Base-by-base conservation (phyloP, 2,888 invertebrate species). In the Beris chalybata region DNA sequence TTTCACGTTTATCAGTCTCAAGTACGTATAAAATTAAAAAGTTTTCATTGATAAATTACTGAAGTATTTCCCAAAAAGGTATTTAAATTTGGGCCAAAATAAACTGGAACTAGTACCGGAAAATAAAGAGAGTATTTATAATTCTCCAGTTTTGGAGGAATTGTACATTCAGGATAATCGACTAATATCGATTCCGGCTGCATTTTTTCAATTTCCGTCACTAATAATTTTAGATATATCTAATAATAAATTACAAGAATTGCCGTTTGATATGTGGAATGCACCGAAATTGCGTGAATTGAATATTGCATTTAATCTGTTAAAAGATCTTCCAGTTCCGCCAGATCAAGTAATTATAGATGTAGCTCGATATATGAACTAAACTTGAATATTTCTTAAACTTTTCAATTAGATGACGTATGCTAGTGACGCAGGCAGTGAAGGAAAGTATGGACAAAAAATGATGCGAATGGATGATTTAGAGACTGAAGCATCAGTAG, bases 141-240 rank as follows among this genome's bases (percentile, higher is more conserved):
- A 85, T 5, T 90, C 91, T 73, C 92, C 93, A 0, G 88, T 90
- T 53, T 80, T 97, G 65, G 95, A 96, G 75, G 97, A 97, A 76
- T 80, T 98, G 38, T 93, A 93, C 75, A 77, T 98, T n/a, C 92
- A 93, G 83, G 93, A 97, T 78, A 96, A 96, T 80, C 86, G 93
- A 3, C 81, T 99, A 44, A 92, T 92, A 71, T 84, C 85, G 63
- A 80, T 98, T 11, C 95, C 97, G 0, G 85, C 89, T 3, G 89
- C 89, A 64, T 82, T 97, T 32, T 96, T 97, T 83, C 84, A 86
- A 5, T 83, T 97, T 63, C 92, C 94, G 0, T 82, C 87, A 0
- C 82, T 97, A 47, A 83, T 86, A 11, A 89, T 90, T 2, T 83
- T 99, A 71, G 96, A 97, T 79, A 88, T 95, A n/a, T 93, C 96